Evolutionary conservation across 2,888 invertebrate species (phyloP).

Genomic region (Dryocosmus kuriphilus): DNA sequence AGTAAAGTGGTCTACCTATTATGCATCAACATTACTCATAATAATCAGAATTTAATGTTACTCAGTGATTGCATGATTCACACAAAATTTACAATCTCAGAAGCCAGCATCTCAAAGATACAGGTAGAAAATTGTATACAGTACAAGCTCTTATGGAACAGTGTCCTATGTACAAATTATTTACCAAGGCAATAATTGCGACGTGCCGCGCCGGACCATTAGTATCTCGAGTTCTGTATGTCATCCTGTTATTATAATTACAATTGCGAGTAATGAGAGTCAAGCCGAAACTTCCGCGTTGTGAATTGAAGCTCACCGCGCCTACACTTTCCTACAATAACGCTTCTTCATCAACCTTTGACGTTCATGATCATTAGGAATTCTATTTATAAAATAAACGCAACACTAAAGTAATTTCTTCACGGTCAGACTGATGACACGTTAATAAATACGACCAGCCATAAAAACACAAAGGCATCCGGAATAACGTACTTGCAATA

Average conservation of each 20-base stretch:
- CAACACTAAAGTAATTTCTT: not conserved
- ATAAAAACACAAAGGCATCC: not conserved
- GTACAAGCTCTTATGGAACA: not conserved
- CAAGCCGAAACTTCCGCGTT: not conserved
- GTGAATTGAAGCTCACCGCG: not conserved
- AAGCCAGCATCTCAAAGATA: not conserved
- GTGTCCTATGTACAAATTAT: not conserved
- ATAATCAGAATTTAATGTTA: not conserved
- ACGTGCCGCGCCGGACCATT: not conserved
- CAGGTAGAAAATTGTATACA: not conserved
- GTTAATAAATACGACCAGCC: conserved; percentile 3
- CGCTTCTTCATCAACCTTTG: not conserved
- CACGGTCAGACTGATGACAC: conserved; percentile 7
- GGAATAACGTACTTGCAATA: conserved; percentile 3
- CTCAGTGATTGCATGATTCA: not conserved
- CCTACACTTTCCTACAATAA: not conserved
- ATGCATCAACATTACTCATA: not conserved
- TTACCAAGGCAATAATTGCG: not conserved
- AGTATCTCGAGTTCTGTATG: not conserved
- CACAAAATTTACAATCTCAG: not conserved
- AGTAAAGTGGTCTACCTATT: not conserved
- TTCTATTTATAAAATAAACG: conserved; percentile 4
- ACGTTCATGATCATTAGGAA: conserved; percentile 5
- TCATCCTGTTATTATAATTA: conserved; percentile 9
- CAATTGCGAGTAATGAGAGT: conserved; percentile 7